These are phyloP conservation scores for Cinclus cinclus DNA, from an alignment of 2,113 vertebrate species.

Conservation along the genomic window DNA sequence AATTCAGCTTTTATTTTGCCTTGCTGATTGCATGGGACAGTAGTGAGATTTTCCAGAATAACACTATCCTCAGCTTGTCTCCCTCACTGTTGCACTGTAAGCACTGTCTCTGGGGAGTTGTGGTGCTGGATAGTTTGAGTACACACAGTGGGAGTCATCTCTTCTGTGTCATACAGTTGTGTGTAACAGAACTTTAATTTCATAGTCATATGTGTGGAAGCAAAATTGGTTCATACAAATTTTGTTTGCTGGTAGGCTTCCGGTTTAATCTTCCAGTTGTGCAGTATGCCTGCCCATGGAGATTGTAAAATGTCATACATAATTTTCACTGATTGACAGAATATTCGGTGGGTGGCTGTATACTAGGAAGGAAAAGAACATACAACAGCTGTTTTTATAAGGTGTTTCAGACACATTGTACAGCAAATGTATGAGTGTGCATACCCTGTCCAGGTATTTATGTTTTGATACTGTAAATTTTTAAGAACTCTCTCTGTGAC, in stretches of 20 bases:
- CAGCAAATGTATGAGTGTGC: background rate
- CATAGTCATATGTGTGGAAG: background rate
- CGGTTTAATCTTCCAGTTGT: background rate
- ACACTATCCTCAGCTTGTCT: background rate
- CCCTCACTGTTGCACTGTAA: background rate
- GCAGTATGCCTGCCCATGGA: background rate
- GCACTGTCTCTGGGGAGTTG: background rate
- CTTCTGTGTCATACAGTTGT: background rate
- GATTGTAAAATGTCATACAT: background rate
- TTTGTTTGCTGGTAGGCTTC: background rate
- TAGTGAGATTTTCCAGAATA: background rate
- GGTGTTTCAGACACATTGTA: background rate
- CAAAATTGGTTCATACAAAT: background rate
- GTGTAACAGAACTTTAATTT: background rate
- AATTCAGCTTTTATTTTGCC: background rate
- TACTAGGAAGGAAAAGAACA: background rate
- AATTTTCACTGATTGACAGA: background rate
- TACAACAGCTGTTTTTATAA: background rate
- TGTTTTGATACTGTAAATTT: background rate
- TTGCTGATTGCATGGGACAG: background rate
- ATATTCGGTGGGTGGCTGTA: background rate
- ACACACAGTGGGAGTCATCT: background rate
- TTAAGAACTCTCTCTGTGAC: background rate
- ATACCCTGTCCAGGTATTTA: background rate
- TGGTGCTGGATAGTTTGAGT: background rate